Evolutionary conservation across 2,888 invertebrate species (phyloP).

Genomic region (Nemoura dubitans): DNA sequence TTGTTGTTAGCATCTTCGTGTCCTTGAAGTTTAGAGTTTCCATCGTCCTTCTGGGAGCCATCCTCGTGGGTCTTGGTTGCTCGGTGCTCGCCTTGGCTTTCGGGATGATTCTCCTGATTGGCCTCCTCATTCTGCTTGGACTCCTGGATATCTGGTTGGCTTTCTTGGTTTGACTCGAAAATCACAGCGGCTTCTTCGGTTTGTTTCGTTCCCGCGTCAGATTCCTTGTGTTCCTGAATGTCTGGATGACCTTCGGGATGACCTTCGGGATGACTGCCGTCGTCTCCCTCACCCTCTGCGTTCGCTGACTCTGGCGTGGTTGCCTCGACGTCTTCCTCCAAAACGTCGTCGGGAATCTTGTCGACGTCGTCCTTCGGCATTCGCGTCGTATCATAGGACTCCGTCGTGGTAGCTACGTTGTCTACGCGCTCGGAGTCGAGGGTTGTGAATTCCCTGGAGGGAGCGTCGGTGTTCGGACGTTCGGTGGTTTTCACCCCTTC

Average conservation of each 20-base stretch:
- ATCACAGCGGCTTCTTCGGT: not conserved
- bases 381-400: slow-evolving; percentile 18
- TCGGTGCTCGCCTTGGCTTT: not conserved
- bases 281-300: not conserved
- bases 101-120: not conserved
- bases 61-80: slow-evolving; percentile 8
- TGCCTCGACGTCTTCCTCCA: slow-evolving; percentile 15
- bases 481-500: not conserved
- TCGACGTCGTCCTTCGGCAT: slow-evolving; percentile 8
- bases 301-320: slow-evolving; percentile 25
- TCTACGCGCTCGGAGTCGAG: not conserved
- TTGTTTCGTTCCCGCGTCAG: not conserved
- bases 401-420: slow-evolving; percentile 10
- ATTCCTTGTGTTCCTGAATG: not conserved
- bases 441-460: slow-evolving; percentile 16
- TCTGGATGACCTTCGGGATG: not conserved
- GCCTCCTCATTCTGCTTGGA: not conserved
- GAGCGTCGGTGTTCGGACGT: not conserved
- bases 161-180: not conserved
- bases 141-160: not conserved
- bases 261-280: not conserved
- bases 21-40: not conserved
- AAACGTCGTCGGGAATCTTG: slow-evolving; percentile 1
- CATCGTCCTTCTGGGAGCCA: not conserved
- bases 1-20: not conserved